Evolutionary conservation across 2,888 invertebrate genomes (phyloP), one percentile per base, ranked within the genome.

Genomic region (Drosophila lutescens): DNA sequence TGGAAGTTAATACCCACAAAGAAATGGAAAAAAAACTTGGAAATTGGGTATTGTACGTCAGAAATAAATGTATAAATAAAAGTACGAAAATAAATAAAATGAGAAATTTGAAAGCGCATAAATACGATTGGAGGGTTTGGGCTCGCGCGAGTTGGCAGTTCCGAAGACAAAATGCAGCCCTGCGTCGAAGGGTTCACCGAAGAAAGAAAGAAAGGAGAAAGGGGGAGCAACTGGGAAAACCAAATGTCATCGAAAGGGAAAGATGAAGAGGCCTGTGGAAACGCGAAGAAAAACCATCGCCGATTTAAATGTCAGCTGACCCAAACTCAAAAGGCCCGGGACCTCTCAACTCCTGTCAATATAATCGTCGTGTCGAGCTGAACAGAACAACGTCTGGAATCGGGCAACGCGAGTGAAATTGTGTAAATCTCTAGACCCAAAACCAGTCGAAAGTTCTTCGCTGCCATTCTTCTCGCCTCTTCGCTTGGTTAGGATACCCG

Each of bases 31-130:
- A 10, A 36, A 65, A 53, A 55, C 23, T 59, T 58, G 44, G 32
- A 61, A 70, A 66, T 66, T 79, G 69, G 79, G 77, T 83, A 83
- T 86, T 86, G 84, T 83, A 83, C 73, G 79, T 88, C 88, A 84
- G 74, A 85, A 72, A 56, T 76, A 84, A 86, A 80, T 80, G 66
- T 83, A 88, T 86, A 88, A 76, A 87, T 69, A 84, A 46, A 54
- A 56, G 53, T 55, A 57, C 34, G 69, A 49, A 65, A 54, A 34
- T 53, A 63, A 67, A 54, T 54, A 73, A 41, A 72, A 51, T 23
- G 57, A 53, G 38, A 70, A 68, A 53, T 38, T 36, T 46, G 46
- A 53, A 47, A 47, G n/a, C 10, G 10, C 10, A 32, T 38, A 32
- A 34, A 30, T 47, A 10, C 40, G 8, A 41, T 41, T 32, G 12